Evolutionary conservation across 2,888 invertebrate species (phyloP).

Genomic region (Heliconius cydno): DNA sequence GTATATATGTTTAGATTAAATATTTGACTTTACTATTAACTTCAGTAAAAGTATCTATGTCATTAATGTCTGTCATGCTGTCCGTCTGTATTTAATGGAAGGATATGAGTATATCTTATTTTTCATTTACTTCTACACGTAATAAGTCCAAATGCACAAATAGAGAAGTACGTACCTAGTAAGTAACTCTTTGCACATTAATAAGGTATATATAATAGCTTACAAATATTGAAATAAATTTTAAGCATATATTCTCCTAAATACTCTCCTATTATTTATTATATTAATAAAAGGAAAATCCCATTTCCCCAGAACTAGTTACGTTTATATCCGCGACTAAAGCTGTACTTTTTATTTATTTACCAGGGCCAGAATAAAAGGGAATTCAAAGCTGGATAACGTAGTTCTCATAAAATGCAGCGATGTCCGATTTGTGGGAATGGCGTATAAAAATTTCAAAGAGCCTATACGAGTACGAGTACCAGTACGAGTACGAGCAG

Average conservation of each 20-base stretch:
- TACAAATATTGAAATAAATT: neutral
- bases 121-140: neutral
- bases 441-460: slow-evolving; percentile 79
- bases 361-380: slow-evolving; percentile 45
- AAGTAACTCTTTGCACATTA: neutral
- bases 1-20: neutral
- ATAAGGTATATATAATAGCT: neutral
- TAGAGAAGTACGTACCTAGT: neutral
- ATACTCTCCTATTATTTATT: neutral
- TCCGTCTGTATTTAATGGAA: neutral
- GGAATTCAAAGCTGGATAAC: slow-evolving; percentile 55
- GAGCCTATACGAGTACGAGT: slow-evolving; percentile 59
- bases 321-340: slow-evolving; percentile 11
- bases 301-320: slow-evolving; percentile 1
- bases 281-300: neutral
- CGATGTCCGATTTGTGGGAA: slow-evolving; percentile 77
- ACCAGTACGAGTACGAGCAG: slow-evolving; percentile 44
- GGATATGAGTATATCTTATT: neutral
- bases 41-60: too few species aligned
- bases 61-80: neutral
- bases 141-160: neutral
- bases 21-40: neutral
- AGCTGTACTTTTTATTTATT: slow-evolving; percentile 40
- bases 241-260: neutral
- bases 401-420: slow-evolving; percentile 70